These are phyloP conservation scores for Podotricha telesiphe DNA, from an alignment of 2,888 invertebrate species.

Conservation along the genomic window DNA sequence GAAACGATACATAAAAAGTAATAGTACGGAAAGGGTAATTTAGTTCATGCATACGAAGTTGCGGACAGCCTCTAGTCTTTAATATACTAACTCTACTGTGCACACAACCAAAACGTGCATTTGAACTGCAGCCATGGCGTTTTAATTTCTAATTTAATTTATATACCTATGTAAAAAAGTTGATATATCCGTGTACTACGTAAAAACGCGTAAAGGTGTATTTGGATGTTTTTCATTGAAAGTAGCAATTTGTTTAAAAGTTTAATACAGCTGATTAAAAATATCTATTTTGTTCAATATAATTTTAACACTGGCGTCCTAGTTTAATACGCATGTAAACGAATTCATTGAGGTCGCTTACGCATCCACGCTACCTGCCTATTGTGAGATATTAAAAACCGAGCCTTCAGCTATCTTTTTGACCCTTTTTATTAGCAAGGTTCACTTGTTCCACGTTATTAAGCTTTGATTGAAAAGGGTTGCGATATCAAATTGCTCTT, in stretches of 20 bases:
- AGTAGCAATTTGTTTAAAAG: no score
- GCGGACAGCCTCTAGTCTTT: no score
- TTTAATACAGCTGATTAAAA: neutral
- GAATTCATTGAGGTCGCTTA: constrained; percentile 12
- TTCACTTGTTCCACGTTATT: constrained; percentile 40
- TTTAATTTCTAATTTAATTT: neutral
- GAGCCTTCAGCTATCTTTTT: constrained; percentile 69
- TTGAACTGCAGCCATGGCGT: neutral
- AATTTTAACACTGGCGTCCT: neutral
- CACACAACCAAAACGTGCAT: no score
- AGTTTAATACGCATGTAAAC: constrained; percentile 26
- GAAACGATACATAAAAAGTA: no score
- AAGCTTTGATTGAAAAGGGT: constrained; percentile 39
- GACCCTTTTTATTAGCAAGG: constrained; percentile 64
- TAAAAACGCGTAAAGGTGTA: no score
- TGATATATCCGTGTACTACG: no score
- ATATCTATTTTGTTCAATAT: neutral
- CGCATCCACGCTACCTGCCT: constrained; percentile 24
- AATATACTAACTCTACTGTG: no score
- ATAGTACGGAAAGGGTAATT: no score
- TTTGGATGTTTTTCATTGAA: no score
- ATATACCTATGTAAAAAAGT: neutral
- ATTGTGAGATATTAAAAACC: constrained; percentile 77
- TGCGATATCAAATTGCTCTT: constrained; percentile 32
- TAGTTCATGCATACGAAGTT: no score